phyloP scores from a whole-genome alignment of 2,113 vertebrate genomes.

The Spizaetus ornatus region DNA sequence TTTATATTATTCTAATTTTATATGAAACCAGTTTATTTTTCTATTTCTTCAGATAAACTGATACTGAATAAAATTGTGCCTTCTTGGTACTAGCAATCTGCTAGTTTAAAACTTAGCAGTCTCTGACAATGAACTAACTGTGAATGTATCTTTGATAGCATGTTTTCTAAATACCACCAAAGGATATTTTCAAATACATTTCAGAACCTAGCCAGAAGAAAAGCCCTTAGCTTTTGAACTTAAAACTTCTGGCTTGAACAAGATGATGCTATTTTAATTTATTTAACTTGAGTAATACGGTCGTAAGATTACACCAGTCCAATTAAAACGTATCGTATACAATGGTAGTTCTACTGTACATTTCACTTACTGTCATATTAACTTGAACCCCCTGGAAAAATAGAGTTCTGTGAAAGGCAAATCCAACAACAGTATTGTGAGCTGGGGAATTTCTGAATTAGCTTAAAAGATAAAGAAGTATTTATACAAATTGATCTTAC shows the following conservation, averaged over 20 bases:
- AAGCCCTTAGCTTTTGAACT: background rate
- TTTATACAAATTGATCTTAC: background rate
- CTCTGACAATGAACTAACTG: background rate
- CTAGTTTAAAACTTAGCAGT: background rate
- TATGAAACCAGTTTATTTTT: background rate
- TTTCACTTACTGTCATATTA: background rate
- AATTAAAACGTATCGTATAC: background rate
- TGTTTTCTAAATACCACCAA: background rate
- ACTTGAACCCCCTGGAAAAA: background rate
- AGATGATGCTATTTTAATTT: background rate
- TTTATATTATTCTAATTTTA: background rate
- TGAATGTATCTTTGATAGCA: background rate
- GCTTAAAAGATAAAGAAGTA: background rate
- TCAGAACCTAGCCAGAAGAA: background rate
- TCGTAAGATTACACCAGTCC: background rate
- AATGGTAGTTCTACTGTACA: background rate
- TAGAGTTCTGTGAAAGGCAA: background rate
- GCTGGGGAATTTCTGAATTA: background rate
- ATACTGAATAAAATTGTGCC: background rate
- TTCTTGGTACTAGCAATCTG: background rate
- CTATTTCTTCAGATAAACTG: background rate
- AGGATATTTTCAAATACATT: background rate
- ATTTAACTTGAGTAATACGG: background rate
- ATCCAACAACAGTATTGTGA: background rate
- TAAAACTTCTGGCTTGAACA: background rate